Percentiles rank a stretch among this genome's conserved stretches.
These are phyloP conservation scores for Lapara coniferarum DNA, from an alignment of 2,888 invertebrate species.

Conservation along the genomic window DNA sequence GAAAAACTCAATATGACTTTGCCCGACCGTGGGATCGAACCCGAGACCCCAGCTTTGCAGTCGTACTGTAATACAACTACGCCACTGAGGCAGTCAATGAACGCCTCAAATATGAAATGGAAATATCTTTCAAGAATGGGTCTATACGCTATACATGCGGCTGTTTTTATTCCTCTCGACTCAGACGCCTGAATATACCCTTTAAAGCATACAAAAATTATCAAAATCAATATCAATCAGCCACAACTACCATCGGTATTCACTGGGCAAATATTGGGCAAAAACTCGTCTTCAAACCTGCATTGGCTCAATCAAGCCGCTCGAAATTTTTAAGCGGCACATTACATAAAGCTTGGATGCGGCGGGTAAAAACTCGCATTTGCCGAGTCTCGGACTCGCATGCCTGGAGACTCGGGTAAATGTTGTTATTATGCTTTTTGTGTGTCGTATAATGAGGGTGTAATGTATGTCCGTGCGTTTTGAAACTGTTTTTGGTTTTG, in stretches of 20 bases:
- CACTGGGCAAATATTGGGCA: not conserved
- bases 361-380: not conserved
- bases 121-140: too few relatives aligned
- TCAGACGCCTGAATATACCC: too few relatives aligned
- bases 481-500: not conserved
- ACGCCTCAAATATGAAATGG: too few relatives aligned
- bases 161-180: too few relatives aligned
- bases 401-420: slow-evolving; percentile 1
- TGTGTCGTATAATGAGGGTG: slow-evolving; percentile 8
- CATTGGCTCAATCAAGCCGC: slow-evolving; percentile 12
- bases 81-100: too few relatives aligned
- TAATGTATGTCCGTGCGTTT: slow-evolving; percentile 1
- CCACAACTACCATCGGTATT: not conserved
- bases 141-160: too few relatives aligned
- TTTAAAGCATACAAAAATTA: not conserved
- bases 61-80: too few relatives aligned
- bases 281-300: not conserved
- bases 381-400: not conserved
- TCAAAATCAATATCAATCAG: not conserved
- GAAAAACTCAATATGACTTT: too few relatives aligned
- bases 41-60: too few relatives aligned
- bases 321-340: slow-evolving; percentile 6
- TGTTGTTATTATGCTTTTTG: slow-evolving; percentile 20
- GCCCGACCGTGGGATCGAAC: too few relatives aligned
- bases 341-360: slow-evolving; percentile 15